A percentile compares a stretch with the other conserved stretches of the same genome.
Evolutionary conservation across 37 sponge, comb jelly and placozoan species (phyloP).

Genomic region (Theonella swinhoei): DNA sequence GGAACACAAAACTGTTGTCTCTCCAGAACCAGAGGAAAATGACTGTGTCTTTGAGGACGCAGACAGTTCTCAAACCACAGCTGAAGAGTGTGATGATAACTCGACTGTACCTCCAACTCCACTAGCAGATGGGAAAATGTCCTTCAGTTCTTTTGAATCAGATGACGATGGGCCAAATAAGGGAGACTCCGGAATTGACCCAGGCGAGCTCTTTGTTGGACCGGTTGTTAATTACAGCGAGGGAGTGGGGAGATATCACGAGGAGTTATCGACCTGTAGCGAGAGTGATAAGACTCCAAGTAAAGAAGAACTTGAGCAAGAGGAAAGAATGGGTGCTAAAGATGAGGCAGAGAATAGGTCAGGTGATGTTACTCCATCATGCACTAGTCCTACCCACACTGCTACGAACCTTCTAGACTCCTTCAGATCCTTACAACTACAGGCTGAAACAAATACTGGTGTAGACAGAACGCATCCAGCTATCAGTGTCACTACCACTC

Average conservation of each 20-base stretch:
- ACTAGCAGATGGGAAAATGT: background rate
- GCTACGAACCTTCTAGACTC: background rate
- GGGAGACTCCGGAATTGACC: constrained; percentile 61
- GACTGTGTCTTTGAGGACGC: background rate
- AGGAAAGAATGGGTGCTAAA: background rate
- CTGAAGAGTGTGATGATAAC: background rate
- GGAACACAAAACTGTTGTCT: background rate
- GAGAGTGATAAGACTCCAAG: background rate
- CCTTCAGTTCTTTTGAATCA: background rate
- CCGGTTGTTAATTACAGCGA: background rate
- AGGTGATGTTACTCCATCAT: background rate
- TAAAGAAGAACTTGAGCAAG: constrained; percentile 15
- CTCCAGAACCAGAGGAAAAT: background rate
- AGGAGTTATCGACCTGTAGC: background rate
- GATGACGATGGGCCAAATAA: constrained; percentile 3
- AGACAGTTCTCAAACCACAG: background rate
- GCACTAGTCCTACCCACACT: background rate
- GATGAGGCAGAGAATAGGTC: no score
- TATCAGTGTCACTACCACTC: background rate
- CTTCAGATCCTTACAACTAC: background rate
- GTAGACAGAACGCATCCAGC: background rate
- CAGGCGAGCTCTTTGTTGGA: constrained; percentile 20
- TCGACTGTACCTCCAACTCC: background rate
- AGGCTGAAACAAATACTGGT: background rate
- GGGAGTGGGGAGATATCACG: background rate